phyloP scores from a whole-genome alignment of 2,888 invertebrate genomes.

The Agonum fuliginosum region DNA sequence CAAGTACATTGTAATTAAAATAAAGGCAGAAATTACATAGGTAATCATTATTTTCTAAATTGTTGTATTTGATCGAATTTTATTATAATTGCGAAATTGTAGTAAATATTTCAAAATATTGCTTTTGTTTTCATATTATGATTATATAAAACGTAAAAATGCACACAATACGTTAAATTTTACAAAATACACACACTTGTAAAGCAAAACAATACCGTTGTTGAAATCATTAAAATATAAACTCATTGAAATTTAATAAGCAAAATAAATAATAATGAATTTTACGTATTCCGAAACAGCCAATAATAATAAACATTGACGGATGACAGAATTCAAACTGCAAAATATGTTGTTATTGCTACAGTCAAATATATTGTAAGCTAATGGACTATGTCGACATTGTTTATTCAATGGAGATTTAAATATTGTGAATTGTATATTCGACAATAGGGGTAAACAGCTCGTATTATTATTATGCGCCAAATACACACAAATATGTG shows the following conservation, averaged over 20 bases:
- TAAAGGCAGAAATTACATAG: too few species aligned
- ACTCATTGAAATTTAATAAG: conserved; percentile 51
- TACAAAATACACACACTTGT: not conserved
- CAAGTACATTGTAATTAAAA: too few species aligned
- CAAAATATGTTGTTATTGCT: conserved; percentile 35
- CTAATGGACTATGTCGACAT: conserved; percentile 16
- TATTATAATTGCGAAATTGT: too few species aligned
- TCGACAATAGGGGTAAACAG: not conserved
- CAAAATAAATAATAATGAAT: conserved; percentile 56
- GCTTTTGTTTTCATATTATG: too few species aligned
- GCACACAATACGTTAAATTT: too few species aligned
- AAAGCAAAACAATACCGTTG: conserved; percentile 13
- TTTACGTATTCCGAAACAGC: conserved; percentile 29
- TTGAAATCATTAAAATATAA: conserved; percentile 47
- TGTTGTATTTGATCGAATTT: too few species aligned
- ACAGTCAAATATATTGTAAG: conserved; percentile 47
- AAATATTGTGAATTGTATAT: conserved; percentile 39
- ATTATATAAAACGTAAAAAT: too few species aligned
- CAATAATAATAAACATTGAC: conserved; percentile 36
- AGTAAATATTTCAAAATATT: too few species aligned
- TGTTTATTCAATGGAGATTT: conserved; percentile 45
- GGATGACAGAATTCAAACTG: conserved; percentile 13
- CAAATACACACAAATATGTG: not conserved
- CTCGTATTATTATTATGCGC: not conserved
- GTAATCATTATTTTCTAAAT: too few species aligned